Evolutionary conservation across 1,140 invertebrate species (phyloP), one percentile per base, ranked within the genome.

Genomic region (Drosophila busckii): DNA sequence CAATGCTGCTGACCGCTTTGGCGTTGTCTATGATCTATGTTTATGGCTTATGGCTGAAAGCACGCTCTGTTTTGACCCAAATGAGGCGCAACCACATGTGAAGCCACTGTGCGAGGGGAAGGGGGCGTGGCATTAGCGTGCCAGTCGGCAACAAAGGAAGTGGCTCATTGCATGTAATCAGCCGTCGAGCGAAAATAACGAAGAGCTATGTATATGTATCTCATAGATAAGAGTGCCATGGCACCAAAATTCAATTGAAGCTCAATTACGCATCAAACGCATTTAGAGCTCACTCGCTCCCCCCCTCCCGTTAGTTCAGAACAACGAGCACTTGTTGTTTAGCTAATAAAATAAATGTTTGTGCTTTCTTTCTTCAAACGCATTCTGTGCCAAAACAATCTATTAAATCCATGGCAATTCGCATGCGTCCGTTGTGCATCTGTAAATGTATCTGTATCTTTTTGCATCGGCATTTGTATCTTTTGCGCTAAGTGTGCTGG

Each of bases 81-180:
- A 64, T 70, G 67, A 28, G 35, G 26, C 25, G 37, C 31, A 34
- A 16, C 42, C 32, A 52, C 22, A 26, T 40, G 40, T 9, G 8
- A 44, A 15, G 34, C 37, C 6, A 8, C 16, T 44, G 32, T 40
- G 19, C n/a, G n/a, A n/a, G n/a, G n/a, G n/a, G n/a, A n/a, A n/a
- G n/a, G n/a, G n/a, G n/a, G n/a, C n/a, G n/a, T 42, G 34, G 19
- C 56, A 55, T 49, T 45, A 41, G 37, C 26, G 23, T 41, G 31
- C 32, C 35, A 25, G 54, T 44, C 28, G 15, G 38, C 34, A 31
- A 54, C 42, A 60, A 56, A 75, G 65, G 75, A 82, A 75, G 59
- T 69, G 75, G 69, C 60, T 80, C 73, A 80, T 82, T 82, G 75
- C 69, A 53, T 58, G 58, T 75, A 82, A 80, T 68, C 46, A 59